Percentiles rank a stretch among this genome's conserved stretches.
These are phyloP conservation scores for Oreonectes daqikongensis DNA, from an alignment of 2,797 vertebrate genomes.

Conservation along the genomic window DNA sequence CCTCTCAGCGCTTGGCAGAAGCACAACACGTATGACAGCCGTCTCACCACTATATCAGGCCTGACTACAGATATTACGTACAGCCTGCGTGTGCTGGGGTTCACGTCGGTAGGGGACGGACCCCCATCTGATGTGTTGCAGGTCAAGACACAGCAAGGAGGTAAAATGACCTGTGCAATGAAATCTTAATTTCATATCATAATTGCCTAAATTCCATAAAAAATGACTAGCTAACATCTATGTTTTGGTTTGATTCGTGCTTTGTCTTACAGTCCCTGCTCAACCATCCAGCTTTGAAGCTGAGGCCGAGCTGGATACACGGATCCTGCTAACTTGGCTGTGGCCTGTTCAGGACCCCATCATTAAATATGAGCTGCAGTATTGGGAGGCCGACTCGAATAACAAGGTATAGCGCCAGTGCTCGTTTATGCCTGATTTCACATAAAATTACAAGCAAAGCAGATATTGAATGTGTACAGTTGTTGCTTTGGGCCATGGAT, in stretches of 20 bases:
- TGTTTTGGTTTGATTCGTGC: not conserved
- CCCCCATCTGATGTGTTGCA: slow-evolving; percentile 89
- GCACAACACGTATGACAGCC: slow-evolving; percentile 87
- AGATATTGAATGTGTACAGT: slow-evolving; percentile 33
- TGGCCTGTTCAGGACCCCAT: slow-evolving; percentile 88
- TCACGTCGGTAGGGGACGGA: slow-evolving; percentile 91
- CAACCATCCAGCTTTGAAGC: slow-evolving; percentile 89
- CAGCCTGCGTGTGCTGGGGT: slow-evolving; percentile 88
- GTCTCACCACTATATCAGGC: slow-evolving; percentile 87
- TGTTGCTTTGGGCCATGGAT: slow-evolving; percentile 32
- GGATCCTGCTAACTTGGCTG: slow-evolving; percentile 88
- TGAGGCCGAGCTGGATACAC: slow-evolving; percentile 90
- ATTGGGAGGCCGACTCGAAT: slow-evolving; percentile 85
- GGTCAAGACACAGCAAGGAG: slow-evolving; percentile 94
- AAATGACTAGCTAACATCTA: not conserved
- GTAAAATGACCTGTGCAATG: slow-evolving; percentile 69
- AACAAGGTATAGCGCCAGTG: slow-evolving; percentile 76
- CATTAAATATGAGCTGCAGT: slow-evolving; percentile 84
- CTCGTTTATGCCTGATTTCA: slow-evolving; percentile 13
- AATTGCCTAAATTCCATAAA: no score
- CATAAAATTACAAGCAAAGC: slow-evolving; percentile 23
- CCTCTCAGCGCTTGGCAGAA: slow-evolving; percentile 88
- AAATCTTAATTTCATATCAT: no score
- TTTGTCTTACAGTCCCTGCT: slow-evolving; percentile 81
- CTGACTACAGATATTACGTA: slow-evolving; percentile 89